phyloP scores from a whole-genome alignment of 2,797 vertebrate genomes.

The Fundulus diaphanus region DNA sequence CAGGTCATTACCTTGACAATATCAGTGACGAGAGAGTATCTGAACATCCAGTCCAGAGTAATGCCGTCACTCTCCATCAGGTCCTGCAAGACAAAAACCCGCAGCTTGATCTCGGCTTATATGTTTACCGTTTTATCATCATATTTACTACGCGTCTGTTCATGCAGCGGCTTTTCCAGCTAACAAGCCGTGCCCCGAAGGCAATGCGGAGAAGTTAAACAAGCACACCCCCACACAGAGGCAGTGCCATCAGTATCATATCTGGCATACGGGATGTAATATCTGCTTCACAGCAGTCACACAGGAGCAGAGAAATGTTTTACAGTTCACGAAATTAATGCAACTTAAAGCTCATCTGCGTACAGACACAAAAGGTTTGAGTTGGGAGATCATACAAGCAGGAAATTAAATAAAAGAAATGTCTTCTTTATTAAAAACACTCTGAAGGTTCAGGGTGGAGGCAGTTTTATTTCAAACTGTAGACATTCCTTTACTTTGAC shows the following conservation, averaged over 20 bases:
- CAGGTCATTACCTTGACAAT: constrained; percentile 86
- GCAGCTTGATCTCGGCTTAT: background rate
- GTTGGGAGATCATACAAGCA: too few relatives aligned
- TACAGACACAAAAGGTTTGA: background rate
- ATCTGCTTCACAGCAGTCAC: background rate
- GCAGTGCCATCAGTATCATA: background rate
- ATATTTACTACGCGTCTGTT: background rate
- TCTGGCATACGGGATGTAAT: background rate
- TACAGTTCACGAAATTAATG: background rate
- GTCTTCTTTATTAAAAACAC: background rate
- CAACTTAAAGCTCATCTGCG: background rate
- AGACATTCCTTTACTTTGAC: background rate
- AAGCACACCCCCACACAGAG: background rate
- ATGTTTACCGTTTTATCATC: background rate
- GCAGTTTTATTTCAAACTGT: background rate
- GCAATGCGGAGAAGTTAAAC: background rate
- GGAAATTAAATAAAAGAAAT: background rate
- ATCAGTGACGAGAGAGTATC: constrained; percentile 91
- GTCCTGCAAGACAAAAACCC: constrained; percentile 76
- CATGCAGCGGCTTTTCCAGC: background rate
- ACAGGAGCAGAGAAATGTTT: background rate
- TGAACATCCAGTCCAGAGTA: constrained; percentile 95
- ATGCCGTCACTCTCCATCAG: constrained; percentile 94
- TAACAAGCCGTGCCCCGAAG: background rate
- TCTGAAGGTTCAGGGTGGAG: too few relatives aligned